Evolutionary conservation across 2,888 invertebrate genomes (phyloP), one percentile per base, ranked within the genome.

Genomic region (Philonicus albiceps): DNA sequence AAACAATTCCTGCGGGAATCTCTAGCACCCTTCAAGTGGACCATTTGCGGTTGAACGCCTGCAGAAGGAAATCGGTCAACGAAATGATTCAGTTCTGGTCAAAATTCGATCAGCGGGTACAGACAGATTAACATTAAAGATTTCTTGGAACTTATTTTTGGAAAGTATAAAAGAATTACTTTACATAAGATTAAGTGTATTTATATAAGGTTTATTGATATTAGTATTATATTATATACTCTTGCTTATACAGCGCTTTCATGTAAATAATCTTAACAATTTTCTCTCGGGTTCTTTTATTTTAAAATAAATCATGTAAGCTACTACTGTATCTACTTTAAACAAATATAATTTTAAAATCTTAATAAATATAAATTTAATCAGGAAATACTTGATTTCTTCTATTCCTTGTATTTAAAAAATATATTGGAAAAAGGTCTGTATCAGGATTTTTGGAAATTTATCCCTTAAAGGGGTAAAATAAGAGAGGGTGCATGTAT

Each of bases 1-100:
- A 84, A 11, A 27, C 8, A 2, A n/a, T 27, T 16, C 22, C 40
- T 72, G 43, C n/a, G 6, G 43, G 72, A 6, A 2, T 22, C 30
- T 27, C 40, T 4, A 84, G 6, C 27, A 8, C 64, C 2, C 16
- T 30, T 6, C 37, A 73, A 11, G 16, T 30, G 8, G 72, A 40
- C 72, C 43, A 40, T 3, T 16, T 72, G 19, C 55, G 73, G 49
- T 31, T 55, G 19, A 53, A 19, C 27, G 27, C 49, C 16, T 85
- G 85, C 37, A 73, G 64, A 37, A 86, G 86, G 34, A 88, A 88
- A 55, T 84, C 88, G 22, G 88, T 88, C 16, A 87, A 73, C 73
- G 88, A 88, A 86, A 87, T 88, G 88, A 84, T 88, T 55, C 78
- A 88, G 43, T 88, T 86, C 37, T 88, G 88, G 88, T 75, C 87